phyloP scores from a whole-genome alignment of 2,113 vertebrate genomes.

The Leiothrix lutea region DNA sequence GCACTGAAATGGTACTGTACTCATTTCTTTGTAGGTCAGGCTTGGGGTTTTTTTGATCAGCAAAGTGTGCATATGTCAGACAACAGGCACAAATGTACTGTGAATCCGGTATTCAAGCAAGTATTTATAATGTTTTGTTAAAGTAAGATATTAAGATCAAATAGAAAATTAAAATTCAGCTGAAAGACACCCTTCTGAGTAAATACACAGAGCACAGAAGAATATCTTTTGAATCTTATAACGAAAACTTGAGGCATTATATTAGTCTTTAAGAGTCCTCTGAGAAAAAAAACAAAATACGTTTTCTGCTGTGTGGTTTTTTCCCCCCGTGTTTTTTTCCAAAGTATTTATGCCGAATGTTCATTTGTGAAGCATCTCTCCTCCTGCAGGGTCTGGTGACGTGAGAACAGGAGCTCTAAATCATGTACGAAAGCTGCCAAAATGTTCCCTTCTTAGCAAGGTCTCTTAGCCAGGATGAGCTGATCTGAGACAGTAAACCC shows the following conservation, averaged over 20 bases:
- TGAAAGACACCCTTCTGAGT: constrained; percentile 12
- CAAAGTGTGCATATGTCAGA: background rate
- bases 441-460: constrained; percentile 44
- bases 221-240: background rate
- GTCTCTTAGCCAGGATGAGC: background rate
- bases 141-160: constrained; percentile 6
- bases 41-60: background rate
- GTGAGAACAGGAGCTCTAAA: background rate
- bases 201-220: background rate
- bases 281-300: background rate
- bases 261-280: constrained; percentile 16
- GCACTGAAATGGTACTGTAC: background rate
- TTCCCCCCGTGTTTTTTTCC: background rate
- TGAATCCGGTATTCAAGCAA: background rate
- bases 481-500: constrained; percentile 21
- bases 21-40: background rate
- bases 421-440: constrained; percentile 35
- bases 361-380: constrained; percentile 26
- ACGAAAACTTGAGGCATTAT: background rate
- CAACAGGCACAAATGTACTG: constrained; percentile 5
- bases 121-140: background rate
- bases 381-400: constrained; percentile 17
- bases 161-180: background rate
- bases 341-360: background rate
- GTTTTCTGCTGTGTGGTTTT: background rate